Evolutionary conservation across 1,140 invertebrate genomes (phyloP).

Genomic region (Lepidurus arcticus): DNA sequence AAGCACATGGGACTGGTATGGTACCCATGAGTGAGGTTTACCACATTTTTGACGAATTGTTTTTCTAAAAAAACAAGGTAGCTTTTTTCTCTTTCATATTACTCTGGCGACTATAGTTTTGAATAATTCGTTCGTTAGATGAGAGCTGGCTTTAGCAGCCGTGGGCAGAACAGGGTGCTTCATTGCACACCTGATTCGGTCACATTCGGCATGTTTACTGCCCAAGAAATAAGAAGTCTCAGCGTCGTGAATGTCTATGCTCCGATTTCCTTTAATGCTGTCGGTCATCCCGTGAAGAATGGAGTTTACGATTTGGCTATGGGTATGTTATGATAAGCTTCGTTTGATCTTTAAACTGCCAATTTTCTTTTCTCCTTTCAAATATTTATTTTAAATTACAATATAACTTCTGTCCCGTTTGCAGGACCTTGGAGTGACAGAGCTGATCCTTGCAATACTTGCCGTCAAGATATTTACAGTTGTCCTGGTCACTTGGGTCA

Average conservation of each 20-base stretch:
- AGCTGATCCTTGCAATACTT: constrained; percentile 74
- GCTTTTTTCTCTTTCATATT: too few species aligned
- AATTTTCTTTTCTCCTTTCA: background rate
- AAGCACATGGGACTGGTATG: too few species aligned
- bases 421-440: constrained; percentile 52
- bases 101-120: background rate
- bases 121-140: background rate
- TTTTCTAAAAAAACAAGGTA: too few species aligned
- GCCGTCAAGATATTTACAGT: constrained; percentile 57
- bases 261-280: constrained; percentile 71
- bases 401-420: constrained; percentile 35
- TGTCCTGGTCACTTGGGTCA: constrained; percentile 95
- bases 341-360: constrained; percentile 9
- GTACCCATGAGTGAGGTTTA: too few species aligned
- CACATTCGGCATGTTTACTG: constrained; percentile 62
- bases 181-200: constrained; percentile 37
- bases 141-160: background rate
- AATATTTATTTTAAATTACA: background rate
- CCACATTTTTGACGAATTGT: too few species aligned
- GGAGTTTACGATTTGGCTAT: constrained; percentile 81
- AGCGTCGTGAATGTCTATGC: constrained; percentile 82
- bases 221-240: constrained; percentile 76
- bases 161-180: constrained; percentile 33
- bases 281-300: constrained; percentile 72
- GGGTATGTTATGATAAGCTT: constrained; percentile 50